Evolutionary conservation across 1,140 invertebrate species (phyloP).

Genomic region (Dinothrombium tinctorium): DNA sequence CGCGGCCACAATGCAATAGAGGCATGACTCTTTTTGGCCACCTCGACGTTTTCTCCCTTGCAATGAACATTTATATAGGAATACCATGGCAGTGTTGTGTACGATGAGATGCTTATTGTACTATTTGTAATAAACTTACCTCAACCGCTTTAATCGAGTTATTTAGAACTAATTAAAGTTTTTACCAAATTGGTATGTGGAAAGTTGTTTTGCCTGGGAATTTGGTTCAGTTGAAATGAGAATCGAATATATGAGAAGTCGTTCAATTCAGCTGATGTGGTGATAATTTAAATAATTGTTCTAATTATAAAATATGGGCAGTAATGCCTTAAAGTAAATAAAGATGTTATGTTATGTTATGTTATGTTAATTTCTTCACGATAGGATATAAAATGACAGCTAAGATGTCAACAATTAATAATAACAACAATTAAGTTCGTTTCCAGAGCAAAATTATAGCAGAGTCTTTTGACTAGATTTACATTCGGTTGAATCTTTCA

Average conservation of each 20-base stretch:
- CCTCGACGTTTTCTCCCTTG: constrained; percentile 14
- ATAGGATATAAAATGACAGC: constrained; percentile 6
- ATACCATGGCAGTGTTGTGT: constrained; percentile 12
- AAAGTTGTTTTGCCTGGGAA: too few relatives aligned
- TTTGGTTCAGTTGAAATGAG: too few relatives aligned
- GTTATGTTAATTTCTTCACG: background rate
- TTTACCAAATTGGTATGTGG: too few relatives aligned
- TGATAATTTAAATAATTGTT: too few relatives aligned
- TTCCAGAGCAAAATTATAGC: constrained; percentile 44
- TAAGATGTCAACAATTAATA: too few relatives aligned
- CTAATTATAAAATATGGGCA: too few relatives aligned
- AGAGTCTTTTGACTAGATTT: constrained; percentile 37
- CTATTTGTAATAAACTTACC: constrained; percentile 25
- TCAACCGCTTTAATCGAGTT: constrained; percentile 31
- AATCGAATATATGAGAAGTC: too few relatives aligned
- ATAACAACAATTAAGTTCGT: constrained; percentile 67
- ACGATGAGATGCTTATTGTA: constrained; percentile 14
- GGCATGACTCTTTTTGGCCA: constrained; percentile 11
- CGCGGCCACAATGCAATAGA: constrained; percentile 14
- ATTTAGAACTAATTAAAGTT: constrained; percentile 14
- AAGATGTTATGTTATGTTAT: too few relatives aligned
- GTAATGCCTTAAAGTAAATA: too few relatives aligned
- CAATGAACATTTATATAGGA: constrained; percentile 17
- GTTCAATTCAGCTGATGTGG: too few relatives aligned
- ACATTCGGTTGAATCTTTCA: constrained; percentile 33